Evolutionary conservation across 2,113 vertebrate species (phyloP).

Genomic region (Channa argus): DNA sequence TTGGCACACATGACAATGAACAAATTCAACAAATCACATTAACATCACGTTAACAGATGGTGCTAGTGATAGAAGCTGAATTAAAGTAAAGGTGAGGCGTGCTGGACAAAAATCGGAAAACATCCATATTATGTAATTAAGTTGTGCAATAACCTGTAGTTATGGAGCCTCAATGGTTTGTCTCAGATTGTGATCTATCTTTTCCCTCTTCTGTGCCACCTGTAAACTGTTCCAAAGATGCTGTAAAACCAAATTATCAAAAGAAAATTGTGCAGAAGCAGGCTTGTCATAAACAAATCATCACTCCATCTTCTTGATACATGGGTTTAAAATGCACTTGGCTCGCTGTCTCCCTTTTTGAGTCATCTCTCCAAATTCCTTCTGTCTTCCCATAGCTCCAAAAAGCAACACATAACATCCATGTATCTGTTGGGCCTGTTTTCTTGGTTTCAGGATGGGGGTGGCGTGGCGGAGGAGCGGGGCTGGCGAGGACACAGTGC

Average conservation of each 20-base stretch:
- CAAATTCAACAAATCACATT: conserved; percentile 9
- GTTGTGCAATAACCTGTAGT: conserved; percentile 19
- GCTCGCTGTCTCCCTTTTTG: conserved; percentile 54
- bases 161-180: background rate
- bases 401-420: conserved; percentile 70
- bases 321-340: conserved; percentile 52
- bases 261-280: conserved; percentile 20
- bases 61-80: conserved; percentile 28
- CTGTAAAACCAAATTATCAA: conserved; percentile 20
- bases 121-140: conserved; percentile 12
- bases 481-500: conserved; percentile 70
- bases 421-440: conserved; percentile 64
- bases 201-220: background rate
- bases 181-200: background rate
- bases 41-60: conserved; percentile 44
- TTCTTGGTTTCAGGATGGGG: conserved; percentile 62
- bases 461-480: conserved; percentile 65
- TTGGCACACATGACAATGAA: conserved; percentile 29
- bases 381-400: conserved; percentile 65
- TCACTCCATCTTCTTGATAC: conserved; percentile 38
- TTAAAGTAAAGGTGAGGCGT: conserved; percentile 25
- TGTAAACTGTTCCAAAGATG: conserved; percentile 23
- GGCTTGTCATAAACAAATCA: conserved; percentile 52
- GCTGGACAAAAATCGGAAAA: conserved; percentile 24
- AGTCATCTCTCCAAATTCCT: conserved; percentile 72